These are phyloP conservation scores for Zeugodacus cucurbitae DNA, from an alignment of 1,140 invertebrate species.

Conservation along the genomic window DNA sequence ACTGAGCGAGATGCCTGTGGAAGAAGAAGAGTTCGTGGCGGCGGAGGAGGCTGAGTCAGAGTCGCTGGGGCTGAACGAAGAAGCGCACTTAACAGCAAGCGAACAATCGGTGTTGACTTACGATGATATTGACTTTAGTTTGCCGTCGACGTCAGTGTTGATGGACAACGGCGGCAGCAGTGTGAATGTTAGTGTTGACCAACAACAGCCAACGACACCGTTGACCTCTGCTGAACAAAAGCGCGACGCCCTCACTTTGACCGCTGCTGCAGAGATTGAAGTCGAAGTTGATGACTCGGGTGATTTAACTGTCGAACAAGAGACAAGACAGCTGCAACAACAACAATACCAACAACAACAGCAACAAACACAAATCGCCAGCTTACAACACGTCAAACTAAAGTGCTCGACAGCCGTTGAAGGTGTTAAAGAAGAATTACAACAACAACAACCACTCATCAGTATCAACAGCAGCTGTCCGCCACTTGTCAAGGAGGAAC, in stretches of 20 bases:
- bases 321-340: neutral
- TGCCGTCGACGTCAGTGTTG: neutral
- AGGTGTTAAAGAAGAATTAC: neutral
- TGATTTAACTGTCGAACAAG: neutral
- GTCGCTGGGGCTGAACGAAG: neutral
- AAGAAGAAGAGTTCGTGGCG: neutral
- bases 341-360: neutral
- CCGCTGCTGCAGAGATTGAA: neutral
- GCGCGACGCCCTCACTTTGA: neutral
- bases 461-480: neutral
- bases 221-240: neutral
- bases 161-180: slow-evolving; percentile 16
- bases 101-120: neutral
- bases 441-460: neutral
- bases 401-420: neutral
- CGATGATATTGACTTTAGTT: slow-evolving; percentile 45
- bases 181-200: neutral
- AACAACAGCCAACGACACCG: neutral
- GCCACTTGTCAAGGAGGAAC: slow-evolving; percentile 33
- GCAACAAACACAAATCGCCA: neutral
- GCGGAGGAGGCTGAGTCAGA: neutral
- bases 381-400: neutral
- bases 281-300: neutral
- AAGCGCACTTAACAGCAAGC: neutral
- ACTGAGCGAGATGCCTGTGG: neutral